Conservation (phyloP, 1,140 invertebrate genomes). For the Anoplophora glabripennis region DNA sequence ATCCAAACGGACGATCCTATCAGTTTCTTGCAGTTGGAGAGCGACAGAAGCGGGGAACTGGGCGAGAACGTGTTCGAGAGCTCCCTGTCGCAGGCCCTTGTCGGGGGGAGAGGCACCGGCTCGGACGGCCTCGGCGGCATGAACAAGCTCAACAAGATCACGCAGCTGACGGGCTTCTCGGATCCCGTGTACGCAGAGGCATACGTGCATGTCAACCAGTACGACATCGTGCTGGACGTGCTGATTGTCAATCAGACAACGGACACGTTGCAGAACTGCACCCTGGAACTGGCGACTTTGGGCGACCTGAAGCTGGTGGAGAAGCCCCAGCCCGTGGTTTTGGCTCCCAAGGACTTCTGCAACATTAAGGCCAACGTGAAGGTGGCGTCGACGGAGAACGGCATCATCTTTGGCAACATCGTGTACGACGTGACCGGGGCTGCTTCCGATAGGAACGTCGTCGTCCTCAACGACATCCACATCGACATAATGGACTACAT, state of each 20-base stretch:
- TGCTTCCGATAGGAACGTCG: slow-evolving; percentile 91
- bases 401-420: slow-evolving; percentile 99
- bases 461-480: slow-evolving; percentile 98
- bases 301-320: slow-evolving; percentile 98
- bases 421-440: slow-evolving; percentile 95
- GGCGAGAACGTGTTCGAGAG: slow-evolving; percentile 94
- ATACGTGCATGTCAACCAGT: slow-evolving; percentile 99
- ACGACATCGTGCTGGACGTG: slow-evolving; percentile 96
- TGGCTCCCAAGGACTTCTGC: slow-evolving; percentile 95
- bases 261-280: slow-evolving; percentile 97
- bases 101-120: slow-evolving; percentile 54
- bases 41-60: slow-evolving; percentile 68
- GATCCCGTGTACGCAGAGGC: slow-evolving; percentile 99
- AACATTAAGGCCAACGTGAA: slow-evolving; percentile 98
- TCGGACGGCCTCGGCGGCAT: slow-evolving; percentile 54
- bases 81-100: slow-evolving; percentile 87
- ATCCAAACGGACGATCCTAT: slow-evolving; percentile 88
- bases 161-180: slow-evolving; percentile 98
- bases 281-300: slow-evolving; percentile 94
- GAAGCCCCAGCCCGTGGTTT: slow-evolving; percentile 90
- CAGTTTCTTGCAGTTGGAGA: slow-evolving; percentile 78
- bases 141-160: slow-evolving; percentile 81
- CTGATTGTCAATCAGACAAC: slow-evolving; percentile 97
- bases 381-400: slow-evolving; percentile 95
- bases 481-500: slow-evolving; percentile 99